Base-by-base conservation (phyloP, 2,113 vertebrate genomes). In the Sardina pilchardus region DNA sequence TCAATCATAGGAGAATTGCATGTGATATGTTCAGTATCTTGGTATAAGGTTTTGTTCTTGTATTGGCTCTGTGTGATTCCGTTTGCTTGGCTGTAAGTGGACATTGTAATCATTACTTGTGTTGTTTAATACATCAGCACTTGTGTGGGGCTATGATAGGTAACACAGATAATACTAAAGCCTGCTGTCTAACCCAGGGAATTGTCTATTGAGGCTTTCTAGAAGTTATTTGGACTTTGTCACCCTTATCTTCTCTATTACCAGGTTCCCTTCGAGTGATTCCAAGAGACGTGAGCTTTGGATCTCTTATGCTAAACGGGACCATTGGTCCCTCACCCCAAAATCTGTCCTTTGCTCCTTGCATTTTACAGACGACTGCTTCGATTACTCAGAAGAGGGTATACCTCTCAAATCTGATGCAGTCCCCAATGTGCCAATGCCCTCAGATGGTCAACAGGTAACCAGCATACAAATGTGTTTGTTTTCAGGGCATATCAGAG, bases 311-410 rank as follows among this genome's bases (percentile, higher is more conserved):
- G 87, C 90, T 0, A 91, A 92, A 2, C 92, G 94, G 0, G 53
- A 88, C 2, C 75, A 89, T 83, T 94, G 93, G 93, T 90, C 91
- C 24, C 90, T 93, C 30, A 89, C 88, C 0, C 91, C 90, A 63
- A 83, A 89, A 36, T 94, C 94, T 0, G 93, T 92, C 0, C 88
- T 94, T 4, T 94, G 94, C 30, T 94, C 93, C 0, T 81, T 56
- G 1, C 94, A 94, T 82, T 94, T 94, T 87, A 88, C 89, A 0
- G 89, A 92, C n/a, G 90, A 92, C 83, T 92, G 92, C 80, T 94
- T 93, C 17, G 88, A 93, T 39, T 89, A 42, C 59, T 82, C 84
- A 1, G 90, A 84, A 8, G 89, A 89, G 7, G 87, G 85, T 17
- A 81, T 88, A 16, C 0, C 21, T 10, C 85, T 94, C 0, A 87